Evolutionary conservation across 2,797 vertebrate genomes (phyloP), one percentile per base, ranked within the genome.

Genomic region (Florisuga fusca): DNA sequence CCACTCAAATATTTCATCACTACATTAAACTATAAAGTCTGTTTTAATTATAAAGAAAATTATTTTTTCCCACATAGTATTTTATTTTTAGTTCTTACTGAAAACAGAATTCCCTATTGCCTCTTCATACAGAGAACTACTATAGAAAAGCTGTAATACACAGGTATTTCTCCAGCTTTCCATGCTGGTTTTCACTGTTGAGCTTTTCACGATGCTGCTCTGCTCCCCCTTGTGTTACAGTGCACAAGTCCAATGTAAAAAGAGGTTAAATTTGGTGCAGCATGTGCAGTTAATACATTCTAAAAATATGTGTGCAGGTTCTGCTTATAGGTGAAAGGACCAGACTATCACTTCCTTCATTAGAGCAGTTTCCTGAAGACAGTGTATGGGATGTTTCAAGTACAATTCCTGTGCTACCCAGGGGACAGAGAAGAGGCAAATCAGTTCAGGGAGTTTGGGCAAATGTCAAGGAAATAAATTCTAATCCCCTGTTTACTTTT

Each of bases 1-100:
- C 58, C 34, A 85, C 62, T 69, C 62, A 77, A 57, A n/a, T 90
- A 91, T 74, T 75, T 91, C 69, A 92, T 88, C 58, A 55, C 54
- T 84, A 48, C 23, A 9, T 95, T 94, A 82, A 96, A 77, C 50
- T 58, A 69, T 71, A 55, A 91, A 87, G 83, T 89, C 87, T 94
- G 41, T 45, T 95, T 92, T 95, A 94, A 95, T 94, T 94, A 93
- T 71, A 89, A 95, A 94, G 91, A 84, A 90, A 87, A 54, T 92
- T 67, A 87, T 90, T 88, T 66, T 78, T 91, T 90, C 75, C 62
- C 58, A 87, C 66, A 3, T 87, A 77, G 22, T 68, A 78, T 91
- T 88, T 87, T 75, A 78, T 68, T 84, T 85, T 89, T 95, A 53
- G 66, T 68, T 81, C 33, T 93, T 72, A 54, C 41, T 71, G 61